Base-by-base conservation (phyloP, 2,888 invertebrate genomes). In the Harpalus rubripes region DNA sequence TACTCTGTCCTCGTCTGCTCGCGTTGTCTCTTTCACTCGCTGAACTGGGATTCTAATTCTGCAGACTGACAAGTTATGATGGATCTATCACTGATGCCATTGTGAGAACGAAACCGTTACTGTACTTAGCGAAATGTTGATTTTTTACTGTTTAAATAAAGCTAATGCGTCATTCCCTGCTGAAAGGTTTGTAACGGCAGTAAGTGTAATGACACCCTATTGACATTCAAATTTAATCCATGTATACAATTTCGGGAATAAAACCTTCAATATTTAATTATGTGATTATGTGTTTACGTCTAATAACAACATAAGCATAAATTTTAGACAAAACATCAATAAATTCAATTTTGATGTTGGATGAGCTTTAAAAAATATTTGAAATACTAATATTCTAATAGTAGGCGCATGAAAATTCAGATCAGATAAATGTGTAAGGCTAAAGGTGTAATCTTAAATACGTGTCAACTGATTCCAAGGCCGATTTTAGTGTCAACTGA, bases 21-120 rank as follows among this genome's bases (percentile, higher is more conserved):
- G 15, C 26, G 8, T 41, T 16, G 15, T 56, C n/a, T 41, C 41
- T 61, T 10, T 80, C 63, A 7, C 59, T 80, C 61, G 26, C 59
- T 74, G 72, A 18, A 74, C 44, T 8, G 72, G 72, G 59, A 58
- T 78, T 56, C 65, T 76, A 32, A 58, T 78, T 56, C 65, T 76
- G 61, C 58, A 72, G 26, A 41, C 44, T 90, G 90, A 90, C 90
- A 90, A 89, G 89, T 89, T 88, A 89, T 90, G 90, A 90, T 90
- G 89, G 90, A 90, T 90, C 89, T 88, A 85, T 86, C 32, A 44
- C 44, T 15, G 44, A 74, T 84, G 80, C 65, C 65, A 81, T 80
- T 63, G 86, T 80, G 63, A 81, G 65, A 84, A 63, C 26, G 79
- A 61, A 86, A 85, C 81, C 80, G 68, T 68, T 76, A 16, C 32